Conservation (phyloP, 2,113 vertebrate genomes). For the Hepsetus odoe region DNA sequence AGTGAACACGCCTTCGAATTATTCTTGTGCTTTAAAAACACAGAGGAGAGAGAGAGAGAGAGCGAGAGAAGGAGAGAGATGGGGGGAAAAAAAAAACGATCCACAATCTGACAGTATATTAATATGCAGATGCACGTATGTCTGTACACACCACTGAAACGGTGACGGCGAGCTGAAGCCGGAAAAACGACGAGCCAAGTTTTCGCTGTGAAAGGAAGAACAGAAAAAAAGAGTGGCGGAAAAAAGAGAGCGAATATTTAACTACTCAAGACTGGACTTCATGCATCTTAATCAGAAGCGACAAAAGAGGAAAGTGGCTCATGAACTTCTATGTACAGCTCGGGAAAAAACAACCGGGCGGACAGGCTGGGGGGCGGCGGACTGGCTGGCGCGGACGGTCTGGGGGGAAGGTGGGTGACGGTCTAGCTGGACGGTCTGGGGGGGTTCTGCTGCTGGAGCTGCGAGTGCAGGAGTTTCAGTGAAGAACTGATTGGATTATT, state of each 20-base stretch:
- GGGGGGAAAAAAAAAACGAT: slow-evolving; percentile 71
- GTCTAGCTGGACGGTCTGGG: too few species aligned
- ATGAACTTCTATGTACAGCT: slow-evolving; percentile 68
- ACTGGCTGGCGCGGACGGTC: too few species aligned
- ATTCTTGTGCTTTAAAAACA: slow-evolving; percentile 88
- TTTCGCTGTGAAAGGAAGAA: slow-evolving; percentile 83
- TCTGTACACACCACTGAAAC: slow-evolving; percentile 73
- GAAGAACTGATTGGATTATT: too few species aligned
- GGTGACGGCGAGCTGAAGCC: slow-evolving; percentile 83
- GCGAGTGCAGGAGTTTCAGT: slow-evolving; percentile 69
- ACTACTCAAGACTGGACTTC: slow-evolving; percentile 87
- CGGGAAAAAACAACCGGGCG: too few species aligned
- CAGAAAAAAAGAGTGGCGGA: slow-evolving; percentile 75
- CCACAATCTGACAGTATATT: slow-evolving; percentile 84
- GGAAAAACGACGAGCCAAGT: too few species aligned
- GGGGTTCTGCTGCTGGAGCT: slow-evolving; percentile 55
- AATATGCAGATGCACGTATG: slow-evolving; percentile 65
- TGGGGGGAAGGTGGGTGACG: too few species aligned
- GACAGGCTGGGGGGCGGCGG: too few species aligned
- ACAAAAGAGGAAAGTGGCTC: slow-evolving; percentile 84
- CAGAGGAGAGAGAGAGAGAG: slow-evolving; percentile 58
- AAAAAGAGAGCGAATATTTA: slow-evolving; percentile 78
- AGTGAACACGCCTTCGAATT: slow-evolving; percentile 83
- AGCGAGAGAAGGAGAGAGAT: slow-evolving; percentile 41
- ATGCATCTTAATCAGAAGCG: slow-evolving; percentile 93